Conservation (phyloP, 2,113 vertebrate species). For the Poeciliopsis prolifica region DNA sequence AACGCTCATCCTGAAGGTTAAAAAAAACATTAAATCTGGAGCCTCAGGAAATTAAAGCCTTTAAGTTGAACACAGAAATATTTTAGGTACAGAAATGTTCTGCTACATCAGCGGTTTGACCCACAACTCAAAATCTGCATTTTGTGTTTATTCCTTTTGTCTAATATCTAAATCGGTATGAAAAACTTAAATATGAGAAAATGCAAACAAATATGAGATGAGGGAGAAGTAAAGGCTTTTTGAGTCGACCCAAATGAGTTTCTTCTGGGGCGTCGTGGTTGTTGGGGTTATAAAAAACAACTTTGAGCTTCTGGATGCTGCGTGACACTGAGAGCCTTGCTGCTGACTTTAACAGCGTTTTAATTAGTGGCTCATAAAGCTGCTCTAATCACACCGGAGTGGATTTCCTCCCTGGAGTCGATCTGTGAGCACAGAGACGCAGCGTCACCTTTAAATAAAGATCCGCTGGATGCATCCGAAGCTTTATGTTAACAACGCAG, state of each 20-base stretch:
- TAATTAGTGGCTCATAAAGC: constrained; percentile 64
- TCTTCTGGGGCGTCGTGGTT: neutral
- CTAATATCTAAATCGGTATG: too few relatives aligned
- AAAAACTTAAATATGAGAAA: too few relatives aligned
- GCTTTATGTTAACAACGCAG: constrained; percentile 20
- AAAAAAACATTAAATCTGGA: neutral
- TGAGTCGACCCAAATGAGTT: neutral
- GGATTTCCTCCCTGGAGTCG: constrained; percentile 47
- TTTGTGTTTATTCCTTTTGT: too few relatives aligned
- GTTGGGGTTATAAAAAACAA: constrained; percentile 8
- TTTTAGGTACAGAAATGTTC: too few relatives aligned
- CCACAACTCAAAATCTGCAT: too few relatives aligned
- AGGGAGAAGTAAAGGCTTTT: too few relatives aligned
- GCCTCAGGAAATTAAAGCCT: too few relatives aligned
- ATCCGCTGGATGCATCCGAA: constrained; percentile 12
- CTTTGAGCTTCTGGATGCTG: constrained; percentile 13
- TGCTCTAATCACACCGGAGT: constrained; percentile 54
- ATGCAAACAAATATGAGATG: too few relatives aligned
- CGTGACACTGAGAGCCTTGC: constrained; percentile 20
- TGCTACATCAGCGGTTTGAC: too few relatives aligned
- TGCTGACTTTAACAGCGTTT: constrained; percentile 39
- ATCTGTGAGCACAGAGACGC: constrained; percentile 26
- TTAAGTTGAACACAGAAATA: too few relatives aligned
- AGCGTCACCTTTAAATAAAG: constrained; percentile 21
- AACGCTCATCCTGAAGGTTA: neutral